These are phyloP conservation scores for Pseudorasbora parva DNA, from an alignment of 2,113 vertebrate genomes.

Conservation along the genomic window DNA sequence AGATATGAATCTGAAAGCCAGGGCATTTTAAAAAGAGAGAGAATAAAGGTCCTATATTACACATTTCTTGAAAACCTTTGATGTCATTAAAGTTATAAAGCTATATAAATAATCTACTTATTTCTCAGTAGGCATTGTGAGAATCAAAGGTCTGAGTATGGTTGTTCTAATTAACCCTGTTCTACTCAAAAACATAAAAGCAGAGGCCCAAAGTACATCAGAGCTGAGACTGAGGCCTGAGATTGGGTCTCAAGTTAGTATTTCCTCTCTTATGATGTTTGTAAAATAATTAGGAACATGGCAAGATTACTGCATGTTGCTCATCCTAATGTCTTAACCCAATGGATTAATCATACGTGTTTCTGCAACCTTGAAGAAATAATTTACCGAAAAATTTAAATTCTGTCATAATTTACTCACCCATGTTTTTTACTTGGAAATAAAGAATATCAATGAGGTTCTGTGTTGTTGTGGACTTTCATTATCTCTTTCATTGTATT, in stretches of 20 bases:
- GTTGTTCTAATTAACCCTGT: not conserved
- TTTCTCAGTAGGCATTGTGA: not conserved
- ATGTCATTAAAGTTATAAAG: slow-evolving; percentile 44
- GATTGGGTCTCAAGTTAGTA: no score
- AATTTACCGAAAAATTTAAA: not conserved
- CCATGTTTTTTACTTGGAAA: not conserved
- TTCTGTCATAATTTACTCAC: not conserved
- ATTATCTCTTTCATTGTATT: not conserved
- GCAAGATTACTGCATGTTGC: not conserved
- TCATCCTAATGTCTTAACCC: not conserved
- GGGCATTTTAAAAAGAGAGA: slow-evolving; percentile 52
- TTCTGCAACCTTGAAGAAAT: not conserved
- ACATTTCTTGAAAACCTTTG: slow-evolving; percentile 61
- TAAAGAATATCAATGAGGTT: not conserved
- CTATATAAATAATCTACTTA: slow-evolving; percentile 36
- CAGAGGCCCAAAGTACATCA: not conserved
- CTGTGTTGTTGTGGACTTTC: not conserved
- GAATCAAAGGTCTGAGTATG: slow-evolving; percentile 26
- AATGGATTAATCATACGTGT: not conserved
- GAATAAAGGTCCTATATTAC: slow-evolving; percentile 44
- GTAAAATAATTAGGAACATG: not conserved
- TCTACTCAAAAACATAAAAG: not conserved
- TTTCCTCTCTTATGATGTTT: not conserved
- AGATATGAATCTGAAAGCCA: slow-evolving; percentile 57
- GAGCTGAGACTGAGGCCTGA: not conserved